Evolutionary conservation across 1,140 invertebrate species (phyloP).

Genomic region (Ridgeia piscesae): DNA sequence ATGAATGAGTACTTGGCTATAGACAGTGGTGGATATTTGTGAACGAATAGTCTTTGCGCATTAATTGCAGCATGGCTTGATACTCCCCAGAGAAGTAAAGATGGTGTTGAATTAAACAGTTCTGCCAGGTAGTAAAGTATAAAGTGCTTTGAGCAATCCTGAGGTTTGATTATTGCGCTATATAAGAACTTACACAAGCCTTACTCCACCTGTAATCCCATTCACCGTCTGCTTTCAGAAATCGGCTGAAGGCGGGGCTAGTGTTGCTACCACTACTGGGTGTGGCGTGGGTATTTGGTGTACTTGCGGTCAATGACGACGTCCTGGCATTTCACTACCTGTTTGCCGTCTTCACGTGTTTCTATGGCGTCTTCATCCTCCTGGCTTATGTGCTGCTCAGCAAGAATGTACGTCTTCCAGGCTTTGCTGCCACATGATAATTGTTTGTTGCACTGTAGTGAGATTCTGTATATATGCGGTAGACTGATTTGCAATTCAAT

Average conservation of each 20-base stretch:
- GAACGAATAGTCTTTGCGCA: too few species aligned
- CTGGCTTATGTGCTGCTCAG: conserved; percentile 45
- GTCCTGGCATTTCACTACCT: conserved; percentile 72
- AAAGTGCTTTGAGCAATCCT: too few species aligned
- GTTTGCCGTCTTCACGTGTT: conserved; percentile 70
- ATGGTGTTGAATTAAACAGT: too few species aligned
- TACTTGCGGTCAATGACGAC: conserved; percentile 78
- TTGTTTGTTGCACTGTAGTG: not conserved
- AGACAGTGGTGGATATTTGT: too few species aligned
- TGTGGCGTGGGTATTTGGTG: conserved; percentile 77
- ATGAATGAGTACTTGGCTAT: too few species aligned
- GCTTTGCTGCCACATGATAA: not conserved
- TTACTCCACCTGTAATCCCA: not conserved
- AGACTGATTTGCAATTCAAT: not conserved
- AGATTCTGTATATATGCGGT: not conserved
- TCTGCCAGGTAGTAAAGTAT: too few species aligned
- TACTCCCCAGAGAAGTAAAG: too few species aligned
- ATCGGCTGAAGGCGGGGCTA: conserved; percentile 77
- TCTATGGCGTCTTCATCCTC: conserved; percentile 76
- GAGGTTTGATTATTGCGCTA: too few species aligned
- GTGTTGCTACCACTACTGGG: conserved; percentile 74
- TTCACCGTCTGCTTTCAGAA: conserved; percentile 62
- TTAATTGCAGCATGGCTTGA: too few species aligned
- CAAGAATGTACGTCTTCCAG: conserved; percentile 18
- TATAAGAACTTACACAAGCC: too few species aligned